Base-by-base conservation (phyloP, 2,797 vertebrate genomes). In the Pelodytes ibericus region DNA sequence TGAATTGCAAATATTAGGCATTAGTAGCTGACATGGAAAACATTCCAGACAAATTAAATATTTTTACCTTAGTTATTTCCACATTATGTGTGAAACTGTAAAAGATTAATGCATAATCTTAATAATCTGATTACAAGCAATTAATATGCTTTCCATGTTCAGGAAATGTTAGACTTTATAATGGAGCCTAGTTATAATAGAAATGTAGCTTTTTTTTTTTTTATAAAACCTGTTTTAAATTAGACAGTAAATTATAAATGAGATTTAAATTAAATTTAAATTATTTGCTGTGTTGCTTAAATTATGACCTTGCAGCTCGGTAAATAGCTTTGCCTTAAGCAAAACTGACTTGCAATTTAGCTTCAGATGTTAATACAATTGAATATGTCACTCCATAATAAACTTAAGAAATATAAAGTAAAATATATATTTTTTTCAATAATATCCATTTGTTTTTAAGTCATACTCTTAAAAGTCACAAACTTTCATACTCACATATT, bases 281-380 rank as follows among this genome's bases (percentile, higher is more conserved):
- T 69, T 69, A 69, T 69, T 69, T 69, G 49, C 49, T 33, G 66
- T 69, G 66, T 69, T 56, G 25, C 16, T 33, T 69, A 69, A 69
- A 56, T 69, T 69, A 69, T 53, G 49, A 69, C 66, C 66, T 69
- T 69, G 27, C 25, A 56, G 18, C 56, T 33, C 47, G 33, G 66
- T 69, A 56, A 69, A 69, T 69, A 69, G 16, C 36, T 56, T 56
- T 56, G 66, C 49, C 66, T 69, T 56, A 18, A 69, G 66, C 49
- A 69, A 69, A 69, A 53, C 44, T 51, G 49, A 56, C 11, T 30
- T 69, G 49, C 11, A 20, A 27, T 67, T 67, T 53, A 56, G 49
- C 25, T 30, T 33, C 39, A 33, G 3, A 30, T 33, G n/a, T 26
- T 67, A 18, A 67, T n/a, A 67, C 56, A 7, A 33, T 10, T 53